Base-by-base conservation (phyloP, 1,140 invertebrate genomes). In the Polyergus mexicanus region DNA sequence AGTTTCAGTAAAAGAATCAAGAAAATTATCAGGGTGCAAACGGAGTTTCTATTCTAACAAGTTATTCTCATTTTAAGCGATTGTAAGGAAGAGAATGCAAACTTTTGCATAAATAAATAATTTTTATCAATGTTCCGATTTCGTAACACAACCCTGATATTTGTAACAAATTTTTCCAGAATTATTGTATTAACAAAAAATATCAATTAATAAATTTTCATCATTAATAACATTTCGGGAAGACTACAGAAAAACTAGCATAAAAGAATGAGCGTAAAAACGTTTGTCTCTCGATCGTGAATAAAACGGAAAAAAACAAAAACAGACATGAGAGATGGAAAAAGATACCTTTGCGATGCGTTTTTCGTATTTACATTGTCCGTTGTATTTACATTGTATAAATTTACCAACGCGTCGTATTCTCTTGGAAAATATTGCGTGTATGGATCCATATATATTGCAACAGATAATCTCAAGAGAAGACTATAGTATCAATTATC, bases 301-400 rank as follows among this genome's bases (percentile, higher is more conserved):
- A 11, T 41, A 41, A 41, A 13, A 13, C 0, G 4, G 19, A 28
- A 35, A 28, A 41, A 76, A 44, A 22, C n/a, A n/a, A n/a, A n/a
- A n/a, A n/a, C n/a, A 25, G 58, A 65, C n/a, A 38, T 19, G 16
- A 19, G 47, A 22, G 7, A 13, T 25, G 35, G 7, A 77, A 72
- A 72, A 85, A 78, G 74, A 44, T 2, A 10, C 10, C 10, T 44
- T 44, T 11, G 41, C 54, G 71, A 25, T 44, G 51, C 19, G 0
- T 58, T 58, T 66, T 60, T 78, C 75, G 66, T 56, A 85, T 87
- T 85, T 78, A 58, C 60, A 80, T 87, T 58, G 74, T 72, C 69
- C 74, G 25, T 28, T 28, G 66, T 56, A 85, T 87, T 85, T 78
- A 58, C 60, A 85, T 87, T 58, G 74, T 72, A 84, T 87, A 87